phyloP scores from a whole-genome alignment of 1,140 invertebrate genomes.

The Tribolium madens region DNA sequence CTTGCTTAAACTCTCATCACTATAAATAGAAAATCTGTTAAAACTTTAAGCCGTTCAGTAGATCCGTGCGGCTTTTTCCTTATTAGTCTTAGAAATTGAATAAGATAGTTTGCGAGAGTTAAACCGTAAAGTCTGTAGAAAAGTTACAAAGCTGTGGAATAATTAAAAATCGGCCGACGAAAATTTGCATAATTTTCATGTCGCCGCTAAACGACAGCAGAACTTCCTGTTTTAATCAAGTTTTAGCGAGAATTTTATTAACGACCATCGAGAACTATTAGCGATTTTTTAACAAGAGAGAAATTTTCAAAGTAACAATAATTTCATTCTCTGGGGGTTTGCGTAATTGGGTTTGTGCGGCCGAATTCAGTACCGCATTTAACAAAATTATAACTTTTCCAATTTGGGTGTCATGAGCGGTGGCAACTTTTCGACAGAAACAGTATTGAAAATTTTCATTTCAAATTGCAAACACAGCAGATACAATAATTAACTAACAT shows the following conservation, averaged over 20 bases:
- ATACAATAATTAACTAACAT: not conserved
- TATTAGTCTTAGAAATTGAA: constrained; percentile 25
- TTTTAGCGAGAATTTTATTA: constrained; percentile 24
- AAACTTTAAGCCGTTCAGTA: constrained; percentile 37
- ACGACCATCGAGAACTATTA: constrained; percentile 19
- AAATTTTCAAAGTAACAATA: constrained; percentile 34
- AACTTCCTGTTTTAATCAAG: constrained; percentile 31
- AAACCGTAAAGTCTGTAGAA: not conserved
- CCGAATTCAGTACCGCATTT: constrained; percentile 24
- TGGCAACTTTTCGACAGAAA: not conserved
- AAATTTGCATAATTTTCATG: constrained; percentile 35
- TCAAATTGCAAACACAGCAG: not conserved
- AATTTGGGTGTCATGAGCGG: constrained; percentile 23
- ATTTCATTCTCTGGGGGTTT: constrained; percentile 19
- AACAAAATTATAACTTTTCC: constrained; percentile 38
- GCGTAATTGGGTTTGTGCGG: constrained; percentile 18
- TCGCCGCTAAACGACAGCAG: constrained; percentile 23
- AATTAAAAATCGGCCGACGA: constrained; percentile 21
- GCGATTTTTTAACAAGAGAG: not conserved
- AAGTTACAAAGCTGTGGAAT: constrained; percentile 17
- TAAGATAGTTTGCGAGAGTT: constrained; percentile 15
- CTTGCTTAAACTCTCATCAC: not conserved
- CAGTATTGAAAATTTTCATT: not conserved
- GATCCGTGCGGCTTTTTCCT: constrained; percentile 33
- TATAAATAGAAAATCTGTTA: constrained; percentile 33